Evolutionary conservation across 2,797 vertebrate species (phyloP).

Genomic region (Lerista edwardsae): DNA sequence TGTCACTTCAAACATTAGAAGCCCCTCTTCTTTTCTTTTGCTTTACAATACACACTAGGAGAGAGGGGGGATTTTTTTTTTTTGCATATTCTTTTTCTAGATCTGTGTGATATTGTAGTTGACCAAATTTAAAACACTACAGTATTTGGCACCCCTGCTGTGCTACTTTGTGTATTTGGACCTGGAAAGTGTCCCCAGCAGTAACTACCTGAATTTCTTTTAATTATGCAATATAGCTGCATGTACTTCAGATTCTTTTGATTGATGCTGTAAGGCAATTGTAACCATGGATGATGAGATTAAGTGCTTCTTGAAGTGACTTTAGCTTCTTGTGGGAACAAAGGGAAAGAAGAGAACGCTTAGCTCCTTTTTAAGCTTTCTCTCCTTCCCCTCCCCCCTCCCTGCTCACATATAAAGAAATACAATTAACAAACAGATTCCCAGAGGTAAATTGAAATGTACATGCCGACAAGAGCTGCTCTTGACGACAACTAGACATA

Average conservation of each 20-base stretch:
- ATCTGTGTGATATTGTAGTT: constrained; percentile 78
- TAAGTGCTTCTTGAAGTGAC: constrained; percentile 98
- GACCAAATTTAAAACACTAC: constrained; percentile 85
- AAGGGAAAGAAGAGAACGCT: constrained; percentile 87
- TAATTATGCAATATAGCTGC: constrained; percentile 89
- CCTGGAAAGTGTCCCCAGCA: constrained; percentile 85
- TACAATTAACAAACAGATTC: constrained; percentile 89
- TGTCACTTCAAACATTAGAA: constrained; percentile 72
- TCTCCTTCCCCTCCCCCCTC: constrained; percentile 50
- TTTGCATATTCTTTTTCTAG: constrained; percentile 78
- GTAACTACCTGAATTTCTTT: constrained; percentile 92
- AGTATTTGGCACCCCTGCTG: constrained; percentile 80
- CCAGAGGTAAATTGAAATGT: constrained; percentile 85
- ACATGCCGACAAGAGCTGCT: constrained; percentile 79
- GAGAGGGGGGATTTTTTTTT: constrained; percentile 49
- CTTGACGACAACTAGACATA: constrained; percentile 88
- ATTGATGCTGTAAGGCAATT: constrained; percentile 93
- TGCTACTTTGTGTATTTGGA: constrained; percentile 83
- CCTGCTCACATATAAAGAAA: constrained; percentile 78
- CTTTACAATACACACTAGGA: constrained; percentile 74
- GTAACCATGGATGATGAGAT: constrained; percentile 96
- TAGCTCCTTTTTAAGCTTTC: constrained; percentile 81
- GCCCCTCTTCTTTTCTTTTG: constrained; percentile 73
- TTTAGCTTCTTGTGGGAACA: constrained; percentile 92
- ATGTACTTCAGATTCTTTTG: constrained; percentile 89